Percentiles rank a stretch among this genome's conserved stretches.
Evolutionary conservation across 2,888 invertebrate genomes (phyloP).

Genomic region (Eulithis prunata): DNA sequence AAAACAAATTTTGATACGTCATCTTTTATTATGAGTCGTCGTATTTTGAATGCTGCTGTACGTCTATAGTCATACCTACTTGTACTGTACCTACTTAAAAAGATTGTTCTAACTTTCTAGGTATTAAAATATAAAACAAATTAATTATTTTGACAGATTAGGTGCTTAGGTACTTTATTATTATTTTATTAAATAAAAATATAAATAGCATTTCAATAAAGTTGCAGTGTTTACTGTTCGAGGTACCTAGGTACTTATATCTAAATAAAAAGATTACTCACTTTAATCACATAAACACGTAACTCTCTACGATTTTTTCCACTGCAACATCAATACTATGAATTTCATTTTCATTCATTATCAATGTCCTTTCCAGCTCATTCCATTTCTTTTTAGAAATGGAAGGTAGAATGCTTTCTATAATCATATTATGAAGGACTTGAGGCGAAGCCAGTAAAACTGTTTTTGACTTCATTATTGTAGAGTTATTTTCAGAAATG

Average conservation of each 20-base stretch:
- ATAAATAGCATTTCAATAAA: too few species aligned
- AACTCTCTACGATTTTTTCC: constrained; percentile 45
- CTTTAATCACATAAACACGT: constrained; percentile 13
- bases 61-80: too few species aligned
- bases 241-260: too few species aligned
- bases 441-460: not conserved
- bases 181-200: too few species aligned
- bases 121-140: too few species aligned
- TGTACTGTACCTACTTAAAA: too few species aligned
- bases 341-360: constrained; percentile 47
- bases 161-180: too few species aligned
- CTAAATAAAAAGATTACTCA: not conserved
- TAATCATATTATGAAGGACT: constrained; percentile 20
- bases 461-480: not conserved
- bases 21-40: too few species aligned
- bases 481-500: constrained; percentile 26
- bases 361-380: constrained; percentile 39
- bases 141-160: too few species aligned
- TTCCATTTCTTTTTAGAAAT: constrained; percentile 16
- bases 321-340: constrained; percentile 46
- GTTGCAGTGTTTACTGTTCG: not conserved
- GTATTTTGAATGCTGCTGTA: too few species aligned
- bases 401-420: constrained; percentile 14
- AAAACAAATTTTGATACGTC: too few species aligned
- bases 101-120: too few species aligned